Base-by-base conservation (phyloP, 2,797 vertebrate genomes). In the Simalia tracyae region DNA sequence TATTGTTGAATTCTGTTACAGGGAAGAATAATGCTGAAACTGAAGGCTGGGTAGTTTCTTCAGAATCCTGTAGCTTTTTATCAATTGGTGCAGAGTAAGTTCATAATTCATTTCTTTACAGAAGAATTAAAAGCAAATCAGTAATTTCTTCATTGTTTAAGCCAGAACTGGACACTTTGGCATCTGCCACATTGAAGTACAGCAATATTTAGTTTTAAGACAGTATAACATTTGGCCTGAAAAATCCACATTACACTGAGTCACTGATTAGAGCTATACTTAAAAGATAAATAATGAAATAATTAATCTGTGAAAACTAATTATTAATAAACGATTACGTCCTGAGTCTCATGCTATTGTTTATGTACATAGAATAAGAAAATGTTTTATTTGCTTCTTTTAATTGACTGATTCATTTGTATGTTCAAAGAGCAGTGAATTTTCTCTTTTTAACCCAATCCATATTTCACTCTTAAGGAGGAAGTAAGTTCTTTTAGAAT, bases 51-150 rank as follows among this genome's bases (percentile, higher is more conserved):
- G 99, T 99, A 22, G 98, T 99, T 91, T 99, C 99, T 46, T 99
- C 99, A 5, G 99, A 99, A 97, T 99, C 99, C 60, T 99, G 99
- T 96, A 99, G 99, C 96, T 99, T 99, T 97, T 98, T 99, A 98
- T 99, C 99, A 93, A 99, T 99, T 4, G 99, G 99, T 91, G 99
- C 99, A 91, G 98, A 98, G 99, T 99, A 97, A 97, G 98, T 97
- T 91, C 86, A 2, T 81, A 24, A 46, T 46, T 81, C 36, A 46
- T 81, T 17, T 66, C 68, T 94, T 93, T 95, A 60, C 84, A 91
- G 15, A 57, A n/a, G 19, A 85, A 56, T 28, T 36, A 63, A 91
- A 86, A 64, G 59, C 11, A 66, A 81, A 64, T 6, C 15, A 64
- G n/a, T 57, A n/a, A 24, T 28, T 84, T 84, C 17, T 93, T 94